Percentiles rank a stretch among this genome's conserved stretches.
These are phyloP conservation scores for Schrankia costaestrigalis DNA, from an alignment of 2,888 invertebrate genomes.

Conservation along the genomic window DNA sequence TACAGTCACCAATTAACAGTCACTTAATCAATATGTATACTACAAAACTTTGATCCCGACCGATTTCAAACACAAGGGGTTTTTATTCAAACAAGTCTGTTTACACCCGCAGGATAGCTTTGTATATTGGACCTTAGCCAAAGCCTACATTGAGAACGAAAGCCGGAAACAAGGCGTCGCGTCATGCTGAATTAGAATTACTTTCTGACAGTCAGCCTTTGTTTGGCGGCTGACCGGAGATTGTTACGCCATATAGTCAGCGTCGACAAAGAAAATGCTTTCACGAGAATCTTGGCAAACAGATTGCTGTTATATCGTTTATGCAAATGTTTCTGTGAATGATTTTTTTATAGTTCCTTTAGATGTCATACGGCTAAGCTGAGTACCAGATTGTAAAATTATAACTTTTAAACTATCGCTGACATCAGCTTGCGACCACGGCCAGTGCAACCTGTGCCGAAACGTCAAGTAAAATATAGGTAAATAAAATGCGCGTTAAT, in stretches of 20 bases:
- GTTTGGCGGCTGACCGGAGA: constrained; percentile 20
- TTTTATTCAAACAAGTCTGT: constrained; percentile 18
- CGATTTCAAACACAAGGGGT: constrained; percentile 4
- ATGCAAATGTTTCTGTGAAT: constrained; percentile 1
- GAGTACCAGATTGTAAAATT: too few species aligned
- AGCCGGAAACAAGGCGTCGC: constrained; percentile 22
- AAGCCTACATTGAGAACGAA: constrained; percentile 23
- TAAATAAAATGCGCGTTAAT: too few species aligned
- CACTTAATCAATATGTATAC: too few species aligned
- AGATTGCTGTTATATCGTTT: constrained; percentile 2
- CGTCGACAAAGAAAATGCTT: constrained; percentile 10
- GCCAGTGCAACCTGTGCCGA: too few species aligned
- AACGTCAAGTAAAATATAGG: too few species aligned
- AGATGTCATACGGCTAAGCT: too few species aligned
- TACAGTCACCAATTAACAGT: too few species aligned
- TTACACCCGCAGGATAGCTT: constrained; percentile 13
- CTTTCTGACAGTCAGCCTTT: constrained; percentile 27
- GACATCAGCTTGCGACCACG: too few species aligned
- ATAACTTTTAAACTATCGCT: too few species aligned
- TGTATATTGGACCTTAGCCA: constrained; percentile 37
- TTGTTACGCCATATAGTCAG: constrained; percentile 9
- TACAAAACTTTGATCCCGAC: constrained; percentile 5
- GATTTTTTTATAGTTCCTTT: too few species aligned
- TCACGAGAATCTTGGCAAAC: constrained; percentile 5
- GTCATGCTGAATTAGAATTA: constrained; percentile 33